Evolutionary conservation across 2,888 invertebrate species (phyloP), one percentile per base, ranked within the genome.

Genomic region (Timandra comae): DNA sequence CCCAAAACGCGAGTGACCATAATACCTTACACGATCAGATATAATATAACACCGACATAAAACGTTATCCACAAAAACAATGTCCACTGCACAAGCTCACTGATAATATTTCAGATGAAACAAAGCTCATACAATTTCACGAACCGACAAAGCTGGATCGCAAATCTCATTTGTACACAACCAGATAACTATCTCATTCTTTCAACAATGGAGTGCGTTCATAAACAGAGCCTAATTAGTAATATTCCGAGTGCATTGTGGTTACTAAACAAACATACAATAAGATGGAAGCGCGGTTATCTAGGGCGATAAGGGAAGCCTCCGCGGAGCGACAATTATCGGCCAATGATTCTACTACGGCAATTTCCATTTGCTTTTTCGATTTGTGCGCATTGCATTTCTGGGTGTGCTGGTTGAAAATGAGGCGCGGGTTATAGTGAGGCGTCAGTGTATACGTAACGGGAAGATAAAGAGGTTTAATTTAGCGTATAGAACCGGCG

Each of bases 141-240:
- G 56, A 63, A 68, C 81, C 80, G 79, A 81, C 82, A 81, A 80
- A 80, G 80, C 71, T 54, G 69, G 70, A 75, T 81, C 81, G 82
- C 81, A 80, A 81, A 82, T 81, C 84, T 80, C 76, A 80, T 75
- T 79, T 75, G 79, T 78, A 72, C 78, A 78, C 79, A 73, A 77
- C 64, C 73, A 75, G 82, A 84, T 82, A 79, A 75, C 77, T 76
- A 82, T 84, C 82, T 81, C 71, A 75, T 76, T 81, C 80, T 82
- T 82, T 78, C 81, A 78, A 85, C 81, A 82, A 82, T 82, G 80
- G 80, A 65, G 65, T 66, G 65, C 61, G 66, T 72, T 81, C 81
- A 85, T 85, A 82, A 82, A 79, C 73, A 71, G 77, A 63, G 71
- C 77, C 84, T 85, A 85, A 84, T 85, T 85, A 85, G 84, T 82